Evolutionary conservation across 2,797 vertebrate species (phyloP).

Genomic region (Acipenser ruthenus): DNA sequence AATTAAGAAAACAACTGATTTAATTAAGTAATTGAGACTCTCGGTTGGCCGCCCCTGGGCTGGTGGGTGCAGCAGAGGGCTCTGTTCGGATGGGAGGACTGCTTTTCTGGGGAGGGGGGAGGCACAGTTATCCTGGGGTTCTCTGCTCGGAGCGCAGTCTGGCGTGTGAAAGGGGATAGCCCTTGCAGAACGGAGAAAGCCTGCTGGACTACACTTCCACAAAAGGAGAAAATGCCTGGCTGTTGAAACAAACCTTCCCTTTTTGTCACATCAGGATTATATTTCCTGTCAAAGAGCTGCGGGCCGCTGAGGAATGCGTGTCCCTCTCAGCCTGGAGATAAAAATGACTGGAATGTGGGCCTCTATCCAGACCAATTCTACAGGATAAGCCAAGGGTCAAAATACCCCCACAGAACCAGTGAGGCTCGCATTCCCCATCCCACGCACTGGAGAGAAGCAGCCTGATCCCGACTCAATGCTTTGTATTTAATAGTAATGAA

Average conservation of each 20-base stretch:
- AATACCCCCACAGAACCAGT: slow-evolving; percentile 16
- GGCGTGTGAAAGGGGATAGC: slow-evolving; percentile 13
- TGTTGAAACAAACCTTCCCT: slow-evolving; percentile 51
- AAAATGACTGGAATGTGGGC: slow-evolving; percentile 40
- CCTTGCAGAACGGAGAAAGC: slow-evolving; percentile 12
- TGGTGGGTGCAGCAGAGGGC: slow-evolving; percentile 6
- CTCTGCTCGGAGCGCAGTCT: slow-evolving; percentile 6
- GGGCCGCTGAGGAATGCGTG: slow-evolving; percentile 31
- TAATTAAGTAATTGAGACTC: neutral
- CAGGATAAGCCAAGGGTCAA: slow-evolving; percentile 32
- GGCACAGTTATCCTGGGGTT: neutral
- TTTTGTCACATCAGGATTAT: slow-evolving; percentile 43
- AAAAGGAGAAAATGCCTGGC: slow-evolving; percentile 53
- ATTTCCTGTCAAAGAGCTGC: slow-evolving; percentile 33
- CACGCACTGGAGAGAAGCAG: slow-evolving; percentile 1
- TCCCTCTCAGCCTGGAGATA: slow-evolving; percentile 23
- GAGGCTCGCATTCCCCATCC: neutral
- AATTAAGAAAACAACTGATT: no score
- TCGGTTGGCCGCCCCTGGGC: neutral
- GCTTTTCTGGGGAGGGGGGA: slow-evolving; percentile 8
- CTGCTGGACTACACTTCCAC: slow-evolving; percentile 42
- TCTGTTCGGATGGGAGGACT: slow-evolving; percentile 1
- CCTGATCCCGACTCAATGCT: no score
- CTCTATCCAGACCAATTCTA: slow-evolving; percentile 35
- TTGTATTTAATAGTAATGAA: no score